Conservation (phyloP, 2,113 vertebrate species). For the Solea senegalensis region DNA sequence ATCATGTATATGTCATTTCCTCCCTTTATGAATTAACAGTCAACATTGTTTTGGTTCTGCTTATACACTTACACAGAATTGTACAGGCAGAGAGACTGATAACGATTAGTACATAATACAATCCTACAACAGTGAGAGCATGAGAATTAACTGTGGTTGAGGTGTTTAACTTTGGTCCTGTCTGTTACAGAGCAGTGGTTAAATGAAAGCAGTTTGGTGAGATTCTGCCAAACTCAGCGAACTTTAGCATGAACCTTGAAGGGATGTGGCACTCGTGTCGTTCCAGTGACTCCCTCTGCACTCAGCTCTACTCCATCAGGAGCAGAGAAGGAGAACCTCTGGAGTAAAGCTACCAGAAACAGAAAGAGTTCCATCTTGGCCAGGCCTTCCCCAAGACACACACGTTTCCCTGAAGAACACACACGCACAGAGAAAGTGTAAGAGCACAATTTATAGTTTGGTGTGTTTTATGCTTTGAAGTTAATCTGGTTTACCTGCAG, state of each 20-base stretch:
- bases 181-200: too few relatives aligned
- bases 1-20: too few relatives aligned
- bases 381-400: constrained; percentile 84
- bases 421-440: background rate
- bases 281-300: constrained; percentile 50
- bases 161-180: too few relatives aligned
- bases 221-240: constrained; percentile 26
- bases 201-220: background rate
- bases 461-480: background rate
- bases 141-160: too few relatives aligned
- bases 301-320: constrained; percentile 53
- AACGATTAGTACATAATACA: too few relatives aligned
- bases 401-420: constrained; percentile 76
- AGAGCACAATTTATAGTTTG: background rate
- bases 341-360: constrained; percentile 81
- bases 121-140: too few relatives aligned
- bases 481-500: constrained; percentile 77
- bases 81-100: too few relatives aligned
- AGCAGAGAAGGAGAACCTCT: constrained; percentile 81
- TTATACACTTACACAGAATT: too few relatives aligned
- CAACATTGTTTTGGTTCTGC: too few relatives aligned
- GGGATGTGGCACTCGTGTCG: constrained; percentile 50
- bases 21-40: too few relatives aligned
- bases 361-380: constrained; percentile 86
- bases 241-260: constrained; percentile 70